Evolutionary conservation across 2,797 vertebrate species (phyloP).

Genomic region (Ambastaia sidthimunki): DNA sequence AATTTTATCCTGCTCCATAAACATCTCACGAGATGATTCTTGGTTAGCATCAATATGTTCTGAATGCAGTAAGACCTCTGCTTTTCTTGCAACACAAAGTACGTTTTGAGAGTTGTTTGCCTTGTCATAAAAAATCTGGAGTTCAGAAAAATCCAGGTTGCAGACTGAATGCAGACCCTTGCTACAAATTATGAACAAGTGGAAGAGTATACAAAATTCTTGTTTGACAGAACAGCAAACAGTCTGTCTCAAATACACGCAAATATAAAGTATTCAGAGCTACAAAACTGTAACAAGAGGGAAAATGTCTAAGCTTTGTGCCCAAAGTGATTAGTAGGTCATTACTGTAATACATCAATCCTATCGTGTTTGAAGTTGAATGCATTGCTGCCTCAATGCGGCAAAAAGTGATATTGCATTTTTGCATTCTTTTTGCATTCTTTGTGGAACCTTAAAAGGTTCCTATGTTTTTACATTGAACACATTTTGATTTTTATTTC

Average conservation of each 20-base stretch:
- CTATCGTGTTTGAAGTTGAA: background rate
- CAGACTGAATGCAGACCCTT: background rate
- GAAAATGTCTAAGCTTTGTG: background rate
- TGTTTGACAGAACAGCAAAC: too few relatives aligned
- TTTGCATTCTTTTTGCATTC: too few relatives aligned
- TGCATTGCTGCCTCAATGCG: constrained; percentile 21
- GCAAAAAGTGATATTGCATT: background rate
- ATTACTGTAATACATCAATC: background rate
- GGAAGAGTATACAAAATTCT: background rate
- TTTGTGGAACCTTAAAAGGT: too few relatives aligned
- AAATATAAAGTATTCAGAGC: background rate
- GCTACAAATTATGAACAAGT: background rate
- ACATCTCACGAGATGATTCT: constrained; percentile 36
- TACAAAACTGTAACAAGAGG: constrained; percentile 3
- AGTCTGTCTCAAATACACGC: background rate
- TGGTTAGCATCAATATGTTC: constrained; percentile 21
- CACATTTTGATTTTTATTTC: too few relatives aligned
- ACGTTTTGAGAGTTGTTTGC: background rate
- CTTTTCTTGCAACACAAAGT: constrained; percentile 22
- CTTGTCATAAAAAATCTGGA: background rate
- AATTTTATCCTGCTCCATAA: constrained; percentile 53
- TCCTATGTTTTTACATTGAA: background rate
- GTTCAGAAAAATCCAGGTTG: background rate
- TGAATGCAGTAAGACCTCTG: constrained; percentile 4
- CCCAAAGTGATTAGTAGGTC: background rate